Percentiles rank a stretch among this genome's conserved stretches.
phyloP scores from a whole-genome alignment of 2,888 invertebrate genomes.

The Lasius fuliginosus region DNA sequence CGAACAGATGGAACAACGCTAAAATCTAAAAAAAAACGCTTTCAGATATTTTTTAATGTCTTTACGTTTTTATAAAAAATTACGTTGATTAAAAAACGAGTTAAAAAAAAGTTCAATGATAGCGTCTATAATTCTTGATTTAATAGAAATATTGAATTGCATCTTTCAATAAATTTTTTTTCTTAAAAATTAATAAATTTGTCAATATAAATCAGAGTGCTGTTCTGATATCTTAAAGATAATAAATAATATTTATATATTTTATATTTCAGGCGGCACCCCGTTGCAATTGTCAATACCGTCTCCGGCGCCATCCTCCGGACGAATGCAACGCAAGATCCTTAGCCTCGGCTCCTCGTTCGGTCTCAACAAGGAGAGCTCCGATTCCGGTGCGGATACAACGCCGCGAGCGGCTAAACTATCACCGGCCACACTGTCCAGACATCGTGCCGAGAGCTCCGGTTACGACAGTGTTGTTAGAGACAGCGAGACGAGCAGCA shows the following conservation, averaged over 20 bases:
- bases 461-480: constrained; percentile 97
- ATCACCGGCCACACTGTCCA: constrained; percentile 92
- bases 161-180: background rate
- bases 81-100: background rate
- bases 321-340: constrained; percentile 89
- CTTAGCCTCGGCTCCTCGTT: constrained; percentile 89
- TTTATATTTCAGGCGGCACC: constrained; percentile 75
- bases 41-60: background rate
- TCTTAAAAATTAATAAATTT: background rate
- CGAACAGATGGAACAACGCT: background rate
- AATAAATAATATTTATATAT: background rate
- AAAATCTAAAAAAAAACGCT: background rate
- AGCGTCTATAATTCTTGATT: background rate
- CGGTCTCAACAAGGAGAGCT: constrained; percentile 91
- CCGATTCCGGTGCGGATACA: constrained; percentile 94
- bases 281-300: constrained; percentile 85
- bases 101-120: background rate
- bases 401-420: constrained; percentile 94
- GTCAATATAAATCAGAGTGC: background rate
- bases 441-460: constrained; percentile 92
- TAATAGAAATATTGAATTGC: background rate
- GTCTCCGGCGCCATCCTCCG: constrained; percentile 89
- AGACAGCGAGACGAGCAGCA: constrained; percentile 95
- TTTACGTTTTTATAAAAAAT: constrained; percentile 9
- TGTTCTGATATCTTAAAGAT: background rate